phyloP scores from a whole-genome alignment of 2,888 invertebrate species.

The Pollenia labialis region DNA sequence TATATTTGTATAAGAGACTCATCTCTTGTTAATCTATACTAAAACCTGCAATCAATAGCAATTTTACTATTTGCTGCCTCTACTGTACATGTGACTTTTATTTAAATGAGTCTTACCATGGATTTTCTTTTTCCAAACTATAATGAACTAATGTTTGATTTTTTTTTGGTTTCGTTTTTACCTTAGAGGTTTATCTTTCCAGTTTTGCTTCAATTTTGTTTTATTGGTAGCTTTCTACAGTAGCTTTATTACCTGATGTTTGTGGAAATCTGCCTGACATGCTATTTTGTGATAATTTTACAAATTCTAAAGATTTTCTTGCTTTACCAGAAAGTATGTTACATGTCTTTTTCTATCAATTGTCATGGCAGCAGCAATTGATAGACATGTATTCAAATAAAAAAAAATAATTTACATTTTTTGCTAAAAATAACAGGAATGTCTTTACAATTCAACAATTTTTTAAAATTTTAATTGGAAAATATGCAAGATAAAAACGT shows the following conservation, averaged over 20 bases:
- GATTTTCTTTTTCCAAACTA: neutral
- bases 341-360: constrained; percentile 45
- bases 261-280: constrained; percentile 43
- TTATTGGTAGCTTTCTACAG: constrained; percentile 37
- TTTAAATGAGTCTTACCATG: constrained; percentile 61
- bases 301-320: constrained; percentile 32
- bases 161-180: constrained; percentile 1
- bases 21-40: constrained; percentile 31
- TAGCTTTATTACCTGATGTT: constrained; percentile 41
- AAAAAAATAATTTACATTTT: constrained; percentile 31
- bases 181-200: neutral
- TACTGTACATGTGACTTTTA: constrained; percentile 57
- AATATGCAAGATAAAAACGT: neutral
- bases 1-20: constrained; percentile 44
- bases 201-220: neutral
- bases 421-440: neutral
- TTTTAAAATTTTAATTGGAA: constrained; percentile 28
- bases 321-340: neutral
- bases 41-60: constrained; percentile 4
- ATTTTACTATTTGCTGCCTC: constrained; percentile 1
- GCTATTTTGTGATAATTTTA: constrained; percentile 47
- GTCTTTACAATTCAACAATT: neutral
- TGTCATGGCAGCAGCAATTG: constrained; percentile 39
- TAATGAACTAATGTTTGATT: constrained; percentile 27
- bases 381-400: constrained; percentile 59